Conservation (phyloP, 1,140 invertebrate species). For the Rhopalosiphum maidis region DNA sequence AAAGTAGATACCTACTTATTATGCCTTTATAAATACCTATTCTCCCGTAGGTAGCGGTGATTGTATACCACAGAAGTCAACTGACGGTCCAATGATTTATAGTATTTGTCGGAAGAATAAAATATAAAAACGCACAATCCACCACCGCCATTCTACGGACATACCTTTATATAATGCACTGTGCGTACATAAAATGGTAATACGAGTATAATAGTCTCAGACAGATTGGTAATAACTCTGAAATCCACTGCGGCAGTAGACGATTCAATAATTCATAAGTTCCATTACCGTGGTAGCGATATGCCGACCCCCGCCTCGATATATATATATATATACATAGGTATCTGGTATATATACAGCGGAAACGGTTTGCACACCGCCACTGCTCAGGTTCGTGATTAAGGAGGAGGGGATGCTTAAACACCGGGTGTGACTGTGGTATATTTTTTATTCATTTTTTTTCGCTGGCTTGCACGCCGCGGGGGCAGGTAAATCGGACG, state of each 20-base stretch:
- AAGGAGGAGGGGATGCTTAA: neutral
- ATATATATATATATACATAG: neutral
- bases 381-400: neutral
- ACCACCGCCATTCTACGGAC: neutral
- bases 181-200: neutral
- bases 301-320: neutral
- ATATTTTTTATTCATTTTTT: neutral
- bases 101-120: neutral
- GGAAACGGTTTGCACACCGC: neutral
- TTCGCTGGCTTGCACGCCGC: neutral
- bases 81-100: constrained; percentile 24
- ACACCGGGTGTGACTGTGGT: neutral
- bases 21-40: neutral
- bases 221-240: constrained; percentile 53
- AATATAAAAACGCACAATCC: neutral
- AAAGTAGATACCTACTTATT: constrained; percentile 5
- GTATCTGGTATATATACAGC: neutral
- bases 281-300: neutral
- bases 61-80: constrained; percentile 8
- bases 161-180: neutral
- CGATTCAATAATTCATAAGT: constrained; percentile 55
- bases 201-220: constrained; percentile 11
- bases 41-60: constrained; percentile 17
- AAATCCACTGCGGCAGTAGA: neutral
- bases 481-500: neutral